Percentiles rank a stretch among this genome's conserved stretches.
Evolutionary conservation across 2,888 invertebrate genomes (phyloP).

Genomic region (Erebia ligea): DNA sequence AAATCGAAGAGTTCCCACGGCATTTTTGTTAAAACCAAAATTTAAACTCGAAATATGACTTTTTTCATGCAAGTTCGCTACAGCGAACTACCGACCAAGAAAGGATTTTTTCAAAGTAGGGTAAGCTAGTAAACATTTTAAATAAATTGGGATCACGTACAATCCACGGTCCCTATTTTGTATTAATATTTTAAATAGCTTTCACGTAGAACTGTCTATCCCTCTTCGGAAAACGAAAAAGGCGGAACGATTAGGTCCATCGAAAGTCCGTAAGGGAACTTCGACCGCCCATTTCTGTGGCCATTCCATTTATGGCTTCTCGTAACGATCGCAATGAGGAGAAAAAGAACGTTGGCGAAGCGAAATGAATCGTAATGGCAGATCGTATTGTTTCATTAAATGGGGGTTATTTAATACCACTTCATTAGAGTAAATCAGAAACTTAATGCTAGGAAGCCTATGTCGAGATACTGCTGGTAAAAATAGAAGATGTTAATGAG

Average conservation of each 20-base stretch:
- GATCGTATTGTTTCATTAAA: conserved; percentile 63
- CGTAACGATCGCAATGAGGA: conserved; percentile 60
- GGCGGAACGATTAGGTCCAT: conserved; percentile 52
- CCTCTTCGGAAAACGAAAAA: conserved; percentile 47
- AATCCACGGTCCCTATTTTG: conserved; percentile 40
- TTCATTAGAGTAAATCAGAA: conserved; percentile 31
- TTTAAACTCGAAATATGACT: no score
- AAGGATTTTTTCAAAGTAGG: no score
- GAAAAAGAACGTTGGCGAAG: conserved; percentile 56
- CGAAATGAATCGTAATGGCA: conserved; percentile 60
- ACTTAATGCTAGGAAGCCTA: background rate
- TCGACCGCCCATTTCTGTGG: conserved; percentile 56
- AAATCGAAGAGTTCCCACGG: no score
- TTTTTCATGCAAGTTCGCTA: no score
- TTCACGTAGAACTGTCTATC: conserved; percentile 48
- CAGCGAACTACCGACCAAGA: no score
- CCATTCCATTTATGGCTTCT: conserved; percentile 65
- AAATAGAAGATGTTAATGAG: no score
- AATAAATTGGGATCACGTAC: conserved; percentile 37
- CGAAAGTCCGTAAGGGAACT: conserved; percentile 61
- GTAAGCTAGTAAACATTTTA: background rate
- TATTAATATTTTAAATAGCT: conserved; percentile 52
- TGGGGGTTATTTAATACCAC: conserved; percentile 45
- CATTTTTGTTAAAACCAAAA: no score
- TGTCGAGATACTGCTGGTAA: no score